Conservation (phyloP, 2,888 invertebrate species). For the Trissonchulus sp. region DNA sequence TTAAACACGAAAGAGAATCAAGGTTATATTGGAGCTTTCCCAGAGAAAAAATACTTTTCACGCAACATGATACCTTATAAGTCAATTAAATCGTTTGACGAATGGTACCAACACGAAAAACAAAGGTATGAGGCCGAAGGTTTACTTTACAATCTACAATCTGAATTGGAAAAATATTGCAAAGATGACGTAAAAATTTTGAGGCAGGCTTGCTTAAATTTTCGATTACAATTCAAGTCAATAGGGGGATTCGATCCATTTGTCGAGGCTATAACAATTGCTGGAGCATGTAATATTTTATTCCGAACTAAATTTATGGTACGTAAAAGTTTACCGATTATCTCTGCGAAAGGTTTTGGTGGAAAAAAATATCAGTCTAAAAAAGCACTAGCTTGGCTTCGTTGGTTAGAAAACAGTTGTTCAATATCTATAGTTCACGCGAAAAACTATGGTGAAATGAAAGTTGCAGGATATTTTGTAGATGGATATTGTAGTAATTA, state of each 20-base stretch:
- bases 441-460: background rate
- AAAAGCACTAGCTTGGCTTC: background rate
- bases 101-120: background rate
- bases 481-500: slow-evolving; percentile 7
- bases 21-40: background rate
- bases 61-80: background rate
- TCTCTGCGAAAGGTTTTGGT: no score
- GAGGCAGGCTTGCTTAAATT: background rate
- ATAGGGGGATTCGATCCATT: background rate
- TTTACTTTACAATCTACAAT: background rate
- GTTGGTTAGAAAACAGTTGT: no score
- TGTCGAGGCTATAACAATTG: background rate
- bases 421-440: no score
- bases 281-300: background rate
- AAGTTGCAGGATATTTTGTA: background rate
- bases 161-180: background rate
- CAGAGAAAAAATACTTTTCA: background rate
- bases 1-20: background rate
- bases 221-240: background rate
- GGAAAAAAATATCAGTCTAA: no score
- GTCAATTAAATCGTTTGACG: background rate
- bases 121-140: no score
- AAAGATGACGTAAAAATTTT: background rate
- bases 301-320: background rate
- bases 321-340: background rate